Evolutionary conservation across 2,888 invertebrate species (phyloP).

Genomic region (Hirtodrosophila alboralis): DNA sequence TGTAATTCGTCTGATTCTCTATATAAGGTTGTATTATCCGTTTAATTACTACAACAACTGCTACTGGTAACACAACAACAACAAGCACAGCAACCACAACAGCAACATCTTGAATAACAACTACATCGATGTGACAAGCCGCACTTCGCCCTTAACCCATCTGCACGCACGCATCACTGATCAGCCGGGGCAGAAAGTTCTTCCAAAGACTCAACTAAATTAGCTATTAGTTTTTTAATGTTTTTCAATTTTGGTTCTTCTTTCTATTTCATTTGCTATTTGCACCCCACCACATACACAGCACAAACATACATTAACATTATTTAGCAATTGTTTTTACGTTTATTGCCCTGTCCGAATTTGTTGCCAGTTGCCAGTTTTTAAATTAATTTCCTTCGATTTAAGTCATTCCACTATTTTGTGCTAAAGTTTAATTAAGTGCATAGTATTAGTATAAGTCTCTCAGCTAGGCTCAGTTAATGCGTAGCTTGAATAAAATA

Average conservation of each 20-base stretch:
- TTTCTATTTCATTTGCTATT: slow-evolving; percentile 7
- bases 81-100: slow-evolving; percentile 34
- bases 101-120: slow-evolving; percentile 11
- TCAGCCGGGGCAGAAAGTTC: slow-evolving; percentile 13
- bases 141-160: slow-evolving; percentile 19
- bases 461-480: slow-evolving; percentile 17
- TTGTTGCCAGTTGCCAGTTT: slow-evolving; percentile 52
- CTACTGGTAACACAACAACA: slow-evolving; percentile 75
- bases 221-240: slow-evolving; percentile 35
- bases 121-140: slow-evolving; percentile 39
- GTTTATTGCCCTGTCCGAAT: slow-evolving; percentile 19
- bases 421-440: slow-evolving; percentile 59
- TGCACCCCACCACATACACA: slow-evolving; percentile 7
- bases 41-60: slow-evolving; percentile 83
- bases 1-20: slow-evolving; percentile 69
- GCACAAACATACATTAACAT: slow-evolving; percentile 7
- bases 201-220: slow-evolving; percentile 32
- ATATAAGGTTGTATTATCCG: slow-evolving; percentile 83
- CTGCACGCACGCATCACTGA: slow-evolving; percentile 28
- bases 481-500: slow-evolving; percentile 38
- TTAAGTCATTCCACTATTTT: slow-evolving; percentile 56
- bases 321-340: slow-evolving; percentile 10
- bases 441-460: slow-evolving; percentile 52
- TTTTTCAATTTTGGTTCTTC: background rate
- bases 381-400: slow-evolving; percentile 25